Conservation (phyloP, 2,888 invertebrate species). For the Metopia argyrocephala region DNA sequence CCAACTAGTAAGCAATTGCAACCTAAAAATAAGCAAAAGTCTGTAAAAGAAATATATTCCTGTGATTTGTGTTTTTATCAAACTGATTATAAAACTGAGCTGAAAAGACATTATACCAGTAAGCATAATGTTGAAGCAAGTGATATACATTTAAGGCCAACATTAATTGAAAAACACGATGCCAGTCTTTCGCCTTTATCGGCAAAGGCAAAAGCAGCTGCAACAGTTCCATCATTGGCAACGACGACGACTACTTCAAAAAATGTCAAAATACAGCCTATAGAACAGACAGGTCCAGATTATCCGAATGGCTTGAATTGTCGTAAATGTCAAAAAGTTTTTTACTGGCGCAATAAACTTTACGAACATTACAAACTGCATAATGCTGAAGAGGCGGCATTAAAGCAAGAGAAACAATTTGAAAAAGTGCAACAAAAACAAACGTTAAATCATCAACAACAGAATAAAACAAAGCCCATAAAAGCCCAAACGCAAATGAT, state of each 20-base stretch:
- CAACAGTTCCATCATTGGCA: not conserved
- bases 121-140: constrained; percentile 69
- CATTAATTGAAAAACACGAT: not conserved
- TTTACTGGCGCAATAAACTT: constrained; percentile 63
- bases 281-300: constrained; percentile 43
- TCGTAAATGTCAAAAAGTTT: constrained; percentile 63
- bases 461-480: not conserved
- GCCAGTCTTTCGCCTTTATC: not conserved
- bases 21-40: constrained; percentile 64
- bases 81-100: constrained; percentile 62
- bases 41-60: constrained; percentile 61
- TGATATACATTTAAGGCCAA: constrained; percentile 67
- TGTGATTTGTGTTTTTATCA: constrained; percentile 74
- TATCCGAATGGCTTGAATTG: constrained; percentile 66
- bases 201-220: constrained; percentile 19
- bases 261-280: not conserved
- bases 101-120: constrained; percentile 69
- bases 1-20: constrained; percentile 66
- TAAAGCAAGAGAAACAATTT: constrained; percentile 40
- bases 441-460: not conserved
- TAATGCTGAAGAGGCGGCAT: constrained; percentile 54
- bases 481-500: constrained; percentile 1
- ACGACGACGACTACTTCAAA: constrained; percentile 23
- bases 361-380: constrained; percentile 66
- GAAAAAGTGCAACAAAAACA: constrained; percentile 31